phyloP scores from a whole-genome alignment of 2,888 invertebrate genomes.

The Chirona hameri region DNA sequence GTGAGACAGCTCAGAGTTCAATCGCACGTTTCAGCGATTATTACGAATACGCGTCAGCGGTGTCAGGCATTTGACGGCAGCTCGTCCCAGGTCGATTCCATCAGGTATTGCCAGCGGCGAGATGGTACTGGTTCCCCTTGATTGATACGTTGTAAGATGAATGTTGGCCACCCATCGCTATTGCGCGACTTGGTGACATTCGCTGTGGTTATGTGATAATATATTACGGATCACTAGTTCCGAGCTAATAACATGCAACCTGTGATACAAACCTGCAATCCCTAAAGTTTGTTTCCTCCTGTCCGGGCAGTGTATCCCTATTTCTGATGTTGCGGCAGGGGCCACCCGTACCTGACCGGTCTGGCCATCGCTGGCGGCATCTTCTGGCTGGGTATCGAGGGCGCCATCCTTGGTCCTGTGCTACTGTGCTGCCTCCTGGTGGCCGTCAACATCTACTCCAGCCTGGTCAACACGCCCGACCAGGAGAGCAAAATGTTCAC shows the following conservation, averaged over 20 bases:
- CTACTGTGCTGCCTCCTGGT: conserved; percentile 92
- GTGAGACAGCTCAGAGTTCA: conserved; percentile 53
- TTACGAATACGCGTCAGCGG: no score
- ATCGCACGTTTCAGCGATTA: neutral
- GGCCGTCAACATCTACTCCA: conserved; percentile 68
- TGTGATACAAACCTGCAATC: no score
- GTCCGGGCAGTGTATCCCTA: no score
- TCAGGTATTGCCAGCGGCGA: no score
- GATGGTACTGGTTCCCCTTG: no score
- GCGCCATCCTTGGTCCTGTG: conserved; percentile 94
- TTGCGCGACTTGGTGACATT: neutral
- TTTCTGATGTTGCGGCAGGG: conserved; percentile 61
- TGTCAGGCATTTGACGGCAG: no score
- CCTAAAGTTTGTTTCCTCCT: neutral
- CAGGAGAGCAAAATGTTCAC: neutral
- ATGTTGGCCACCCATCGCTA: no score
- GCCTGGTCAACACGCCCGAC: conserved; percentile 40
- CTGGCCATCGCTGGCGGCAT: conserved; percentile 96
- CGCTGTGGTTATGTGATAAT: neutral
- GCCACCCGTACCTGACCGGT: conserved; percentile 95
- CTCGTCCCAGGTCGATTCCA: no score
- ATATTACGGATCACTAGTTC: neutral
- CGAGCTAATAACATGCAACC: neutral
- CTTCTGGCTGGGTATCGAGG: conserved; percentile 93
- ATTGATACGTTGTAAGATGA: no score